A percentile compares a stretch with the other conserved stretches of the same genome.
Conservation (phyloP, 2,888 invertebrate species). For the Achlya flavicornis region DNA sequence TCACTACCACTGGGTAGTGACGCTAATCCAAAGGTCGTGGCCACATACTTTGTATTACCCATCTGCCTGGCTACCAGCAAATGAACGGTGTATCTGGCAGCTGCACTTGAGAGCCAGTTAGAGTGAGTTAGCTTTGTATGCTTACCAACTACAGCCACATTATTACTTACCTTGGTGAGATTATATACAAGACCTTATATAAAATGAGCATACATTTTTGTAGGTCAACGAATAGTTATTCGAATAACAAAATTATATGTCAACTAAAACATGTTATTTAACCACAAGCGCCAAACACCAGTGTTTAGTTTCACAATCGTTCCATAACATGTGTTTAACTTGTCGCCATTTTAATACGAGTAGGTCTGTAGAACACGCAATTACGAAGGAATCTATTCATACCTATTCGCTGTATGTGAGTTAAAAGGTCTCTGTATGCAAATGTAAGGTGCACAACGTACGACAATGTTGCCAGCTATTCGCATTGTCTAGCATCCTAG, state of each 20-base stretch:
- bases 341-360: constrained; percentile 34
- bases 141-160: no score
- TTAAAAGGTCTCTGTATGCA: constrained; percentile 60
- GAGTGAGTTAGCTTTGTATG: no score
- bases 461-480: constrained; percentile 55
- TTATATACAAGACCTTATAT: no score
- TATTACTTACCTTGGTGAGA: no score
- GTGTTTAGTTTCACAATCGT: neutral
- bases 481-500: constrained; percentile 64
- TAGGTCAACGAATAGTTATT: neutral
- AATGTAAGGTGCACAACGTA: constrained; percentile 51
- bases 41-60: no score
- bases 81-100: no score
- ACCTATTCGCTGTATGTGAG: constrained; percentile 39
- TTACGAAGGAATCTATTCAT: constrained; percentile 43
- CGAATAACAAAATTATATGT: neutral
- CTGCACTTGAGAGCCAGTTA: no score
- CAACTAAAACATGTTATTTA: neutral
- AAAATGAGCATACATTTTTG: no score
- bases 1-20: no score
- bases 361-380: constrained; percentile 41
- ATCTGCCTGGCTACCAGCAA: no score
- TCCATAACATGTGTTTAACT: constrained; percentile 35
- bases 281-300: neutral
- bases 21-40: no score